phyloP scores from a whole-genome alignment of 64 coral and sea anemone genomes.

The Catalaphyllia jardinei region DNA sequence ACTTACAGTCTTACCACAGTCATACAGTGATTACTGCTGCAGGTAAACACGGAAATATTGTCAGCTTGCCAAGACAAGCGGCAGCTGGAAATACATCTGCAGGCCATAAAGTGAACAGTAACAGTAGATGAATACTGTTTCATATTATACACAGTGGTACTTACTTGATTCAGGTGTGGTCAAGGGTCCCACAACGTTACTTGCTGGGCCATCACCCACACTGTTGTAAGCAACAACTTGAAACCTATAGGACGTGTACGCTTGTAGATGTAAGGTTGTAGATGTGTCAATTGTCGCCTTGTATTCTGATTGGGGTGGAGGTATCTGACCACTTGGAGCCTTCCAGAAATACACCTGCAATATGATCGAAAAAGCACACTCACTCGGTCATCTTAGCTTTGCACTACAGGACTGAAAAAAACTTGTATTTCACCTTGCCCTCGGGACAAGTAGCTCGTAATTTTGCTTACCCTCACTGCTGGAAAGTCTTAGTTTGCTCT shows the following conservation, averaged over 20 bases:
- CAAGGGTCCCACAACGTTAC: conserved; percentile 76
- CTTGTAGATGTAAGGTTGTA: conserved; percentile 53
- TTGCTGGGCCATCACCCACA: conserved; percentile 78
- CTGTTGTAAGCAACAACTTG: conserved; percentile 96
- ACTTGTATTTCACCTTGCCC: no score
- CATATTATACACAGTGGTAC: not conserved
- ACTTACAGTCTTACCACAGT: no score
- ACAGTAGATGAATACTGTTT: not conserved
- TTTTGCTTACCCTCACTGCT: no score
- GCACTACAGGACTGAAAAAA: no score
- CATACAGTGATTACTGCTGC: no score
- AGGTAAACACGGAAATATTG: no score
- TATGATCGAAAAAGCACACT: not conserved
- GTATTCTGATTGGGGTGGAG: conserved; percentile 38
- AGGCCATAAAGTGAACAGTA: no score
- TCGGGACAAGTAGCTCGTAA: no score
- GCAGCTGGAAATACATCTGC: no score
- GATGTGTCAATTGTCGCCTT: conserved; percentile 41
- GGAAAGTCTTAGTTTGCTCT: no score
- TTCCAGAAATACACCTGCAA: conserved; percentile 89
- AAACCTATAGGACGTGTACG: conserved; percentile 80
- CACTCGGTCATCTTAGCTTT: no score
- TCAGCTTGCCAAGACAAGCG: no score
- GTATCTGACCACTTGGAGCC: conserved; percentile 6
- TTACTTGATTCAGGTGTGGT: conserved; percentile 90